Conservation (phyloP, 2,797 vertebrate species). For the Poliocrania exsul region DNA sequence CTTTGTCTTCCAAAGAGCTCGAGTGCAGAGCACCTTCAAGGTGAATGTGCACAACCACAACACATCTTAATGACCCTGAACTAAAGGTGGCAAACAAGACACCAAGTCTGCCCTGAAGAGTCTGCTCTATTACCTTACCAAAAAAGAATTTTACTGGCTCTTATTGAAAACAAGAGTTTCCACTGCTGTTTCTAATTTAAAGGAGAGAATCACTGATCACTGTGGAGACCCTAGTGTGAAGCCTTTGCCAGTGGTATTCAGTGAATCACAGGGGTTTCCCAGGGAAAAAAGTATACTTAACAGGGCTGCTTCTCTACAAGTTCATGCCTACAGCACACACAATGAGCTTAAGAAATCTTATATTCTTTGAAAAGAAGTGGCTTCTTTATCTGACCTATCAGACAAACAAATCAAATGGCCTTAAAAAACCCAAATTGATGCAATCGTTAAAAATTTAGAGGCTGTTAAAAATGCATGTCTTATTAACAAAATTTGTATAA, state of each 20-base stretch:
- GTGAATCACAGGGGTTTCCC: slow-evolving; percentile 5
- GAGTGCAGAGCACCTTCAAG: not conserved
- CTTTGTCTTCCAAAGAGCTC: not conserved
- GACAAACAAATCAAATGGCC: not conserved
- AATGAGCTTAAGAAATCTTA: not conserved
- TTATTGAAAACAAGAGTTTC: not conserved
- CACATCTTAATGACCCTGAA: not conserved
- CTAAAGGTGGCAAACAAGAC: not conserved
- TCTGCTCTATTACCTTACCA: slow-evolving; percentile 11
- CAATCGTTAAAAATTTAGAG: not conserved
- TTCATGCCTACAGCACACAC: not conserved
- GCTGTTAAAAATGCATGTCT: not conserved
- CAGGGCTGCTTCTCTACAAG: not conserved
- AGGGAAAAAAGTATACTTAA: not conserved
- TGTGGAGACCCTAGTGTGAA: slow-evolving; percentile 17
- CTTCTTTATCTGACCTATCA: not conserved
- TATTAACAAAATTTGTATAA: not conserved
- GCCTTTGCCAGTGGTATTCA: slow-evolving; percentile 4
- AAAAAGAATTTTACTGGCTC: slow-evolving; percentile 14
- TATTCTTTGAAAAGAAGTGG: not conserved
- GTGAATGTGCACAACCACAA: not conserved
- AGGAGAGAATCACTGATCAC: not conserved
- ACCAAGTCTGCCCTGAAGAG: not conserved
- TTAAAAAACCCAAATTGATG: not conserved
- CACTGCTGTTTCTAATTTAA: slow-evolving; percentile 25